Base-by-base conservation (phyloP, 2,113 vertebrate species). In the Nerophis lumbriciformis region DNA sequence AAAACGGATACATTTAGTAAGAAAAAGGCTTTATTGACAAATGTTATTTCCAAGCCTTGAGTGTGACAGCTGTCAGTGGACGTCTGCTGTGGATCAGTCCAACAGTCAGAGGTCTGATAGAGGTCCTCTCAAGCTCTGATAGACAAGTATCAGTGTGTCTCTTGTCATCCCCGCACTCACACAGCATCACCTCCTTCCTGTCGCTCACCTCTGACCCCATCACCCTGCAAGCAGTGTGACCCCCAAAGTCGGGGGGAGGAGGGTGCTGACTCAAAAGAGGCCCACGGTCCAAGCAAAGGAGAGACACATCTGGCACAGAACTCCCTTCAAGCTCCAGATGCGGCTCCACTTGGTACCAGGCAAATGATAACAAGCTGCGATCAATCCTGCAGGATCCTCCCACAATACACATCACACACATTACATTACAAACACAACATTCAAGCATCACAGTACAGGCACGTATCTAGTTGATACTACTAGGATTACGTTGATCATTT, bases 321-420 rank as follows among this genome's bases (percentile, higher is more conserved):
- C 59, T 72, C 52, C 19, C 59, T 58, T 37, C 4, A 35, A 47
- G 52, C 47, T 69, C 69, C 57, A 55, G 71, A 72, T 71, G 71
- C 66, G 48, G 74, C 67, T 80, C 88, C 75, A 47, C 72, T 77
- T 77, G 83, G 88, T 87, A 88, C 85, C 83, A 84, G 71, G 72
- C 76, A 70, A 71, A 77, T 78, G 88, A 90, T 90, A 88, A 86
- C 57, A 62, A 87, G 80, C 74, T 79, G 19, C 19, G 19, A 19
- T 19, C 19, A 19, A 19, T 19, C 19, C 19, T 19, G 79, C 61
- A 66, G 62, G 53, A 42, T 65, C 66, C 78, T 75, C 77, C 81
- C 74, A 71, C 81, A 28, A 45, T 42, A 11, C 14, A 19, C 21
- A 49, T 50, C 63, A 47, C 45, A 42, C 54, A 19, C 19, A 19